Evolutionary conservation across 1,140 invertebrate genomes (phyloP).

Genomic region (Diorhabda carinulata): DNA sequence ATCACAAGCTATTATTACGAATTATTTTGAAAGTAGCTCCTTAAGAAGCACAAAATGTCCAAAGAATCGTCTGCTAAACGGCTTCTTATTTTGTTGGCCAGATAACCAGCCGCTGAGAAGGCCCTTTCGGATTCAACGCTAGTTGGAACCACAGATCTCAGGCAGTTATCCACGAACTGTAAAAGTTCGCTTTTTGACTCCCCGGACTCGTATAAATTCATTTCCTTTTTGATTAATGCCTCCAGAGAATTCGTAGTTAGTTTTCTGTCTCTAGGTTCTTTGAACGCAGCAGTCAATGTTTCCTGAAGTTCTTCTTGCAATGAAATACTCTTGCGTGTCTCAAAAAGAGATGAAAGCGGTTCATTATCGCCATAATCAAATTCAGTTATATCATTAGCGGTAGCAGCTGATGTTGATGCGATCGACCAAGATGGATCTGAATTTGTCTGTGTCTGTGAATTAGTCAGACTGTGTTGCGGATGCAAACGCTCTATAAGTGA

Average conservation of each 20-base stretch:
- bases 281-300: background rate
- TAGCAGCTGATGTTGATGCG: too few relatives aligned
- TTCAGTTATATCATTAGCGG: too few relatives aligned
- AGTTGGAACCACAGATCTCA: conserved; percentile 13
- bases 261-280: background rate
- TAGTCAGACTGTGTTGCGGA: background rate
- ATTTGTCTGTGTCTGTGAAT: conserved; percentile 3
- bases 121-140: conserved; percentile 13
- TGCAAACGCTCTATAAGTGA: background rate
- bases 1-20: too few relatives aligned
- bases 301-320: background rate
- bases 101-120: conserved; percentile 18
- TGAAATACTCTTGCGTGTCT: too few relatives aligned
- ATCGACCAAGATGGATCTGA: too few relatives aligned
- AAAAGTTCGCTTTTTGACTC: background rate
- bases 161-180: conserved; percentile 8
- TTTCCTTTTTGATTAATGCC: conserved; percentile 1
- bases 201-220: background rate
- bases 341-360: too few relatives aligned
- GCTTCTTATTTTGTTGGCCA: conserved; percentile 6
- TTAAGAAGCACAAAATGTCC: background rate
- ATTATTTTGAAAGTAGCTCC: background rate
- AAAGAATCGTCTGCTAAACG: conserved; percentile 4
- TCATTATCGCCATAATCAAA: too few relatives aligned
- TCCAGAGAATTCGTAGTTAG: conserved; percentile 1